A percentile compares a stretch with the other conserved stretches of the same genome.
Evolutionary conservation across 2,888 invertebrate species (phyloP).

Genomic region (Phasia obesa): DNA sequence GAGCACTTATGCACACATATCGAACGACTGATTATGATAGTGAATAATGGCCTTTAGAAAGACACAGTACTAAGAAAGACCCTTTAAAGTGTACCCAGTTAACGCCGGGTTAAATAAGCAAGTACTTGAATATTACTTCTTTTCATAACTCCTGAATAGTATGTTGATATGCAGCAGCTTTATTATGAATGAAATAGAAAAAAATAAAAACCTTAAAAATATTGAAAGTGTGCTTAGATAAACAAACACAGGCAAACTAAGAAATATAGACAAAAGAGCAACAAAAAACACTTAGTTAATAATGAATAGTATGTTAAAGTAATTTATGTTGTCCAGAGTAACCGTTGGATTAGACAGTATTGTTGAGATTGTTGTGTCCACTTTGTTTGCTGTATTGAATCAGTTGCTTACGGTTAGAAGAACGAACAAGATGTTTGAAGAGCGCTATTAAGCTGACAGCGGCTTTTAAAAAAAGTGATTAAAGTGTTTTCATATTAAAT

Average conservation of each 20-base stretch:
- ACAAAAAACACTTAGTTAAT: neutral
- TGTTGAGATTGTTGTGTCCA: slow-evolving; percentile 36
- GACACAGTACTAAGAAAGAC: no score
- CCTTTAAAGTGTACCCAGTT: no score
- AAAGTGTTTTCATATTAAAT: slow-evolving; percentile 18
- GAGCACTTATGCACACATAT: no score
- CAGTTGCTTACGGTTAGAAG: slow-evolving; percentile 72
- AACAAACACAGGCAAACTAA: neutral
- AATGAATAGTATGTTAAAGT: neutral
- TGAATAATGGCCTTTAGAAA: no score
- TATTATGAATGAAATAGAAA: neutral
- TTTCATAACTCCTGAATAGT: slow-evolving; percentile 3
- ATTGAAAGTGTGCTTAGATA: neutral
- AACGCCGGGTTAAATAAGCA: no score
- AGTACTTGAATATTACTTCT: neutral
- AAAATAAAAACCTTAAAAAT: no score
- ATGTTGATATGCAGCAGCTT: slow-evolving; percentile 2
- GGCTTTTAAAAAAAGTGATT: slow-evolving; percentile 31
- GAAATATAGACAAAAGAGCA: slow-evolving; percentile 4
- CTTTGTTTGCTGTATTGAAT: slow-evolving; percentile 46
- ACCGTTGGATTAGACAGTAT: slow-evolving; percentile 16
- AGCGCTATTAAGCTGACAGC: slow-evolving; percentile 15
- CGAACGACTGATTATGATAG: no score
- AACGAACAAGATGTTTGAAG: slow-evolving; percentile 65
- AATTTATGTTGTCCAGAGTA: slow-evolving; percentile 37